Evolutionary conservation across 2,797 vertebrate genomes (phyloP).

Genomic region (Parauchenoglanis punctatus): DNA sequence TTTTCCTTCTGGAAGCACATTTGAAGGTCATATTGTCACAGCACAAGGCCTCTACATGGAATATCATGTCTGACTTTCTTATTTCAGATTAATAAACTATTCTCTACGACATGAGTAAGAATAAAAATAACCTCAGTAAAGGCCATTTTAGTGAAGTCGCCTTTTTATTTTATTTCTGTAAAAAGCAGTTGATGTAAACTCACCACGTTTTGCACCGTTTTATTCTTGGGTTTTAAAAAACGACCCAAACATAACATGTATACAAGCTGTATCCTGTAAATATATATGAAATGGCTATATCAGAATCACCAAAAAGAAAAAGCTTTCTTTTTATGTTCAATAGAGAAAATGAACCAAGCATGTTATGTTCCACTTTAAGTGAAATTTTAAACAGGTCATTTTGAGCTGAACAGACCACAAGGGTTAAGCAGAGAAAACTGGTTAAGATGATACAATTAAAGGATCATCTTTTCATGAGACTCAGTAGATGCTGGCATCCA

Average conservation of each 20-base stretch:
- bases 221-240: not conserved
- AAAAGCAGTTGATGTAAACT: not conserved
- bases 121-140: not conserved
- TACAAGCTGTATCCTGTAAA: not conserved
- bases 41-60: not conserved
- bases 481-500: not conserved
- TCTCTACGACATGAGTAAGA: not conserved
- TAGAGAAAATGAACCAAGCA: not conserved
- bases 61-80: not conserved
- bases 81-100: slow-evolving; percentile 6
- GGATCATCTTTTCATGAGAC: not conserved
- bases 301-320: not conserved
- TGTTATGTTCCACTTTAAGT: not conserved
- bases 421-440: too few species aligned
- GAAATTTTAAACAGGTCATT: not conserved
- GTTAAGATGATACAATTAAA: not conserved
- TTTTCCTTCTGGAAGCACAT: slow-evolving; percentile 33
- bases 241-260: not conserved
- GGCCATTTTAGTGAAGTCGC: not conserved
- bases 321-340: not conserved
- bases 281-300: not conserved
- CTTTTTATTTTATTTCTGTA: not conserved
- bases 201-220: not conserved
- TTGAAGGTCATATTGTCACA: slow-evolving; percentile 56
- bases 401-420: not conserved